Evolutionary conservation across 2,113 vertebrate genomes (phyloP).

Genomic region (Sula dactylatra): DNA sequence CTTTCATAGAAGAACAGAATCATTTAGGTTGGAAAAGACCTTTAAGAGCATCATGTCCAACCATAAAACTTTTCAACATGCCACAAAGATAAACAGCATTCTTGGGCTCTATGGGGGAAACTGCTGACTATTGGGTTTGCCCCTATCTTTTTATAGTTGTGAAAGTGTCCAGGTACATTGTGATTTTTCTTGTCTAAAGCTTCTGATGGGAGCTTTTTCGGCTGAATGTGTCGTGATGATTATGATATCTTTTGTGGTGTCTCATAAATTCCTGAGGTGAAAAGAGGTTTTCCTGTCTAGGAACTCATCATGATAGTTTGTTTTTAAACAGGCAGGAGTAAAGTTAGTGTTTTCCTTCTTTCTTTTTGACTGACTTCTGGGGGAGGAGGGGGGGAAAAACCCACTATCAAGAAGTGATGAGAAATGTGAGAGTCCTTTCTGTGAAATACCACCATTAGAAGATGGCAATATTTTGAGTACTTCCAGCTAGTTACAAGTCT

Average conservation of each 20-base stretch:
- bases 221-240: neutral
- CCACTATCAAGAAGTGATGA: neutral
- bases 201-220: neutral
- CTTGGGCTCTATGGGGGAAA: neutral
- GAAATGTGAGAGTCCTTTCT: neutral
- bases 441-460: neutral
- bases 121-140: neutral
- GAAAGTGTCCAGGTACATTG: neutral
- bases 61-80: neutral
- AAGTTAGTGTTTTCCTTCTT: neutral
- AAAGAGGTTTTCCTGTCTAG: slow-evolving; percentile 18
- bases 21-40: neutral
- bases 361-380: neutral
- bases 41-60: neutral
- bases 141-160: neutral
- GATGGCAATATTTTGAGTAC: slow-evolving; percentile 7
- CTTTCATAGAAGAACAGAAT: neutral
- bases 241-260: neutral
- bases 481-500: neutral
- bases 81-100: neutral
- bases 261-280: slow-evolving; percentile 18
- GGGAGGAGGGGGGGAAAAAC: too few species aligned
- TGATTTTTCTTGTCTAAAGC: neutral
- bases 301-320: neutral
- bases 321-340: neutral